Evolutionary conservation across 2,797 vertebrate genomes (phyloP), one percentile per base, ranked within the genome.

Genomic region (Coccyzus lansbergi): DNA sequence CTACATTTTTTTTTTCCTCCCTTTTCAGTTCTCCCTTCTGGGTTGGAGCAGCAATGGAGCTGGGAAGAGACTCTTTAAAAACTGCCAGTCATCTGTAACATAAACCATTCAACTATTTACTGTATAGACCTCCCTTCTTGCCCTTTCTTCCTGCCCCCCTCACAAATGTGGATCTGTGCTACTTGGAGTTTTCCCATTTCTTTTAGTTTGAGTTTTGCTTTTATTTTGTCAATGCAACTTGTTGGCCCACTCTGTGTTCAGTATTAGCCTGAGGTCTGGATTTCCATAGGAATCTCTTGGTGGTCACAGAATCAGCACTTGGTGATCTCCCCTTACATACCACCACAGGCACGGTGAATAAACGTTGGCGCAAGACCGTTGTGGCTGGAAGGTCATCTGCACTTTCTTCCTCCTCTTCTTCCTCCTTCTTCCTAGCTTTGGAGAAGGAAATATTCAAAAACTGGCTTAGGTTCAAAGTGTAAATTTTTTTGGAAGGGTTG

Each of bases 71-170:
- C 98, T 98, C 96, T 96, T 96, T 94, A 87, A 96, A 96, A 97
- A 97, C 97, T 97, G 97, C 97, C 97, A 97, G 97, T 97, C 97
- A 95, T 93, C 94, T 98, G 98, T 98, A 98, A 97, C 96, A 98
- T 98, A 98, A 97, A 97, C 96, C 97, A 95, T 96, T 93, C 96
- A 95, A 97, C 92, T 97, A 97, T 97, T 97, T 97, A 95, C 97
- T 98, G 97, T 98, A 98, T 97, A 98, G 97, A 98, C 94, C 91
- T 96, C 94, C 97, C 95, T 97, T 95, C 95, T 97, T 96, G 94
- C 82, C 96, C 97, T 96, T 97, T 95, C 94, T 87, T 96, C 94
- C 94, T 96, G 94, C 88, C 91, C 93, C 89, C 93, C 88, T 86
- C 97, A 95, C 92, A 97, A 96, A 95, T 94, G 96, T 97, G 97